Evolutionary conservation across 53 echinoderm and acorn worm species (phyloP), one percentile per base, ranked within the genome.

Genomic region (Holothuria scabra): DNA sequence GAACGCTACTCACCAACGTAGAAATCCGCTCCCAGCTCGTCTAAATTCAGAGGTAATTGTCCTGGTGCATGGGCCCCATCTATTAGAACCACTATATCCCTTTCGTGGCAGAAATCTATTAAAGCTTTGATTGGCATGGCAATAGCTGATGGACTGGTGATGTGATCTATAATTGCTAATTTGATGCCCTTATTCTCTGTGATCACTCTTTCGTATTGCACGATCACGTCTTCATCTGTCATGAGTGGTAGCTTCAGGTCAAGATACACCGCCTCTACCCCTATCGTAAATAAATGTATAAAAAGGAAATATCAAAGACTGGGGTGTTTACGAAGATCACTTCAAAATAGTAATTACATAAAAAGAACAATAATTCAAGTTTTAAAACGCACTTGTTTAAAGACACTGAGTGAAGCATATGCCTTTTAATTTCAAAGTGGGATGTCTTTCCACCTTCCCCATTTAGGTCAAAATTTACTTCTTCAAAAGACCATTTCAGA

Each of bases 31-130:
- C 85, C 87, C 26, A 92, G 49, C 26, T 92, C 72, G 37, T 92
- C 86, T 31, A 95, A 59, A 49, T 78, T 25, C 0, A 95, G 74
- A 11, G 87, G 65, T 19, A 95, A 44, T 32, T 95, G 95, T 16
- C 95, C 95, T 5, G 92, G 95, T 66, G 79, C 59, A 64, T 95
- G 95, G 14, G 95, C 95, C 59, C 90, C 95, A 38, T 95, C 95
- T n/a, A 88, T 72, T 37, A 84, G 59, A 5, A 86, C 88, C 62
- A 90, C 52, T 3, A 88, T 88, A n/a, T 88, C 92, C 25, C 72
- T 88, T 49, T 66, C 30, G 28, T 84, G 95, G 79, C 95, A 95
- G 21, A 92, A 1, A 28, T 46, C 83, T 28, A 88, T 87, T 64
- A 95, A 67, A 25, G 83, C 52, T 46, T 88, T 76, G 13, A 95